Percentiles rank a stretch among this genome's conserved stretches.
phyloP scores from a whole-genome alignment of 2,797 vertebrate genomes.

The Lutjanus campechanus region DNA sequence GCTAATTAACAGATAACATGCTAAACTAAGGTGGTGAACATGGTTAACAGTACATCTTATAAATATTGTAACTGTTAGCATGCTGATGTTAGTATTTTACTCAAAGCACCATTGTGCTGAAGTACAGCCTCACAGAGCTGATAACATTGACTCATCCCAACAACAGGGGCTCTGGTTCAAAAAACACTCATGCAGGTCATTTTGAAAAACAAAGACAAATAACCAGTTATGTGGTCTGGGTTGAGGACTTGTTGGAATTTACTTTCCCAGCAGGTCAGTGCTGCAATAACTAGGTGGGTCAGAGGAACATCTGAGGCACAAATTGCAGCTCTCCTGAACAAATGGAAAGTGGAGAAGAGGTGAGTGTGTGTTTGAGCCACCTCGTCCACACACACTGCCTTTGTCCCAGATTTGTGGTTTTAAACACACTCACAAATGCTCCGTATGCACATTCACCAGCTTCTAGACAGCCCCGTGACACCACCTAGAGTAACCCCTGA shows the following conservation, averaged over 20 bases:
- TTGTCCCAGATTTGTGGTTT: slow-evolving; percentile 54
- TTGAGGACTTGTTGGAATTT: slow-evolving; percentile 24
- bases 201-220: slow-evolving; percentile 6
- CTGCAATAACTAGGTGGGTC: slow-evolving; percentile 30
- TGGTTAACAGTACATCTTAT: neutral
- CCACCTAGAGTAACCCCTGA: slow-evolving; percentile 51
- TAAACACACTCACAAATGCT: slow-evolving; percentile 38
- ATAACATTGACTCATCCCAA: neutral
- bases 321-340: slow-evolving; percentile 27
- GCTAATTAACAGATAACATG: neutral
- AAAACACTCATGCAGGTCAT: slow-evolving; percentile 1
- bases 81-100: neutral
- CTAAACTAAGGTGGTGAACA: neutral
- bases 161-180: neutral
- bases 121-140: neutral
- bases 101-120: neutral
- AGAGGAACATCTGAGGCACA: slow-evolving; percentile 33
- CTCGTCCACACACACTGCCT: slow-evolving; percentile 17
- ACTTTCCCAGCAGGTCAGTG: slow-evolving; percentile 33
- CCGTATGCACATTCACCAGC: slow-evolving; percentile 35
- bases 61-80: neutral
- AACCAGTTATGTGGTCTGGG: slow-evolving; percentile 1
- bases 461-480: slow-evolving; percentile 32
- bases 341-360: slow-evolving; percentile 9
- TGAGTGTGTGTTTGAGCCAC: slow-evolving; percentile 5